These are phyloP conservation scores for Nycticorax nycticorax DNA, from an alignment of 2,113 vertebrate genomes.

Conservation along the genomic window DNA sequence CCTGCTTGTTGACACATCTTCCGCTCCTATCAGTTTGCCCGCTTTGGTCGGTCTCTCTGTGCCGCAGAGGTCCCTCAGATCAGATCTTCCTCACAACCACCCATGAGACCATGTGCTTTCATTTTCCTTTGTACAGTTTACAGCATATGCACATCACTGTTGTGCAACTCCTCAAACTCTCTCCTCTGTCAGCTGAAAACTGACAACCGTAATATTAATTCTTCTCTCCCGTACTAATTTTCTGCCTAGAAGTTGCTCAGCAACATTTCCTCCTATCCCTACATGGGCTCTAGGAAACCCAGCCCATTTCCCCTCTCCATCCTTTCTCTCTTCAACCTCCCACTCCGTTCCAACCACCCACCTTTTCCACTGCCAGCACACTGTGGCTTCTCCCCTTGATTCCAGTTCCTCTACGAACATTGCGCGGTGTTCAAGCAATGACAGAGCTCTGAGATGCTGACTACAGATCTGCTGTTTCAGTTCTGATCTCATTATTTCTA, in stretches of 20 bases:
- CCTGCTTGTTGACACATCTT: neutral
- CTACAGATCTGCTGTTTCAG: neutral
- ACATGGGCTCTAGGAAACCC: fast-evolving
- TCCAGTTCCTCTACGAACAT: neutral
- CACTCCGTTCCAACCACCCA: neutral
- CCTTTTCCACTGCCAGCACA: neutral
- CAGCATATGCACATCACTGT: fast-evolving
- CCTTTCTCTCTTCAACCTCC: neutral
- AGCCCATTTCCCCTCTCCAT: neutral
- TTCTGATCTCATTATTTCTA: neutral
- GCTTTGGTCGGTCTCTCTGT: neutral
- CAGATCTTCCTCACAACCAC: neutral
- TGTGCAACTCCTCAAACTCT: neutral
- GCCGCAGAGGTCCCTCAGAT: neutral
- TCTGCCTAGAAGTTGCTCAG: neutral
- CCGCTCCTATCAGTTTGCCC: neutral
- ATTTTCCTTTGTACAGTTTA: neutral
- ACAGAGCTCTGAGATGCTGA: neutral
- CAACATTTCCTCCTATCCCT: neutral
- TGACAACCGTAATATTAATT: neutral
- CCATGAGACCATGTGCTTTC: neutral
- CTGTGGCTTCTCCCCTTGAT: neutral
- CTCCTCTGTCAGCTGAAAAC: neutral
- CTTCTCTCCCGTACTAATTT: neutral
- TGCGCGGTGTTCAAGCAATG: neutral